Evolutionary conservation across 2,113 vertebrate genomes (phyloP).

Genomic region (Blennius ocellaris): DNA sequence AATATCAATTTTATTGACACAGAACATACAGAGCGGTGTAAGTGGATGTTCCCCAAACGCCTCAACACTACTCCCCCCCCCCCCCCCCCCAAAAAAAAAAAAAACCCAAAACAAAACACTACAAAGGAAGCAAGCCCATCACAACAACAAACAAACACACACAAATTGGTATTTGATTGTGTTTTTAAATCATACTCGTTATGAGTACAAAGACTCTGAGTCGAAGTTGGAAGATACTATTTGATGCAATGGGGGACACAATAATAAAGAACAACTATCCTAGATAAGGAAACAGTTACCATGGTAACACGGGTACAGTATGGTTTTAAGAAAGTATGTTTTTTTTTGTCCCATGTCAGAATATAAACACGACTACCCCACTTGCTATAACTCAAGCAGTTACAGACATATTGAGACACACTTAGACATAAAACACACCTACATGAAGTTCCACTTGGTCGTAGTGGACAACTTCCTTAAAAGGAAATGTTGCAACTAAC

Average conservation of each 20-base stretch:
- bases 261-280: slow-evolving; percentile 58
- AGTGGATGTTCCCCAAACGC: slow-evolving; percentile 15
- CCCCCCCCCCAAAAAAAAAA: too few species aligned
- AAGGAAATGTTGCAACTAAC: slow-evolving; percentile 17
- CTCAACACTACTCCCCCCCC: background rate
- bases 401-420: slow-evolving; percentile 12
- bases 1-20: slow-evolving; percentile 61
- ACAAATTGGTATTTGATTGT: background rate
- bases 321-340: slow-evolving; percentile 48
- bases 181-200: background rate
- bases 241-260: slow-evolving; percentile 3
- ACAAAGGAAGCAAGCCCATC: background rate
- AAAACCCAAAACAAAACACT: background rate
- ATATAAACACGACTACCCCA: slow-evolving; percentile 12
- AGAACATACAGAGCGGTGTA: slow-evolving; percentile 30
- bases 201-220: slow-evolving; percentile 15
- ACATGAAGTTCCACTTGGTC: slow-evolving; percentile 11
- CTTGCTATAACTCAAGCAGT: slow-evolving; percentile 3
- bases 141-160: slow-evolving; percentile 11
- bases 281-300: slow-evolving; percentile 65
- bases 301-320: slow-evolving; percentile 70
- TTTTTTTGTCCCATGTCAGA: slow-evolving; percentile 40
- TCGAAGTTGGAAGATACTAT: slow-evolving; percentile 34
- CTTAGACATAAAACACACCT: background rate
- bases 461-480: background rate